Evolutionary conservation across 92 coral and sea anemone genomes (phyloP), one percentile per base, ranked within the genome.

Genomic region (Blastomussa wellsi): DNA sequence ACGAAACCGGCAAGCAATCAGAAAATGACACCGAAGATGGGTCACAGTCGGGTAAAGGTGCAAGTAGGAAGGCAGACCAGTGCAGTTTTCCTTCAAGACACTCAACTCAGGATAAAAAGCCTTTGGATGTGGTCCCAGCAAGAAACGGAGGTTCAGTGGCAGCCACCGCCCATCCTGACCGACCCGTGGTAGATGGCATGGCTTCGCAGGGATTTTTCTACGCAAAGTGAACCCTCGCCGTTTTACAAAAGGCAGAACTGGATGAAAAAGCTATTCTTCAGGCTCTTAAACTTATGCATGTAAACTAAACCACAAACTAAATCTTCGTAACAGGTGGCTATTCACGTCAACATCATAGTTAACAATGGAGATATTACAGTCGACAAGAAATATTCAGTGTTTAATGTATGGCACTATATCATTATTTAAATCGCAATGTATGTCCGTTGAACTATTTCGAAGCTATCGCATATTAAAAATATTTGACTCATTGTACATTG

Each of bases 121-220:
- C 29, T 26, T 13, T 57, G 6, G 68, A 62, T 16, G 17, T 26
- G 33, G 32, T 71, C 47, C 29, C 51, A 35, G 76, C 47, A 19
- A 37, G 76, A 0, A 71, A 39, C 4, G 28, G 28, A 39, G 17
- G 28, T 22, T 15, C 76, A 35, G 0, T 12, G 51, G 11, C 6
- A 37, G 31, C 28, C 6, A 4, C 28, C 41, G 49, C 51, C 26
- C 9, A 35, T 37, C 71, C 71, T 22, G 72, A 57, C 44, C 33
- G 72, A 26, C 82, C 82, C 4, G 82, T 79, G 20, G 72, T 79
- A 24, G 59, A 26, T 16, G 7, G n/a, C 6, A 79, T 79, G 82
- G 82, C 82, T 10, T 29, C 82, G 24, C 82, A 79, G 20, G 82
- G 82, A 37, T 79, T 79, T 41, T 62, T 62, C 35, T 20, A 5